Base-by-base conservation (phyloP, 37 sponge, comb jelly and placozoan species). In the Cladorhizidae sp. region DNA sequence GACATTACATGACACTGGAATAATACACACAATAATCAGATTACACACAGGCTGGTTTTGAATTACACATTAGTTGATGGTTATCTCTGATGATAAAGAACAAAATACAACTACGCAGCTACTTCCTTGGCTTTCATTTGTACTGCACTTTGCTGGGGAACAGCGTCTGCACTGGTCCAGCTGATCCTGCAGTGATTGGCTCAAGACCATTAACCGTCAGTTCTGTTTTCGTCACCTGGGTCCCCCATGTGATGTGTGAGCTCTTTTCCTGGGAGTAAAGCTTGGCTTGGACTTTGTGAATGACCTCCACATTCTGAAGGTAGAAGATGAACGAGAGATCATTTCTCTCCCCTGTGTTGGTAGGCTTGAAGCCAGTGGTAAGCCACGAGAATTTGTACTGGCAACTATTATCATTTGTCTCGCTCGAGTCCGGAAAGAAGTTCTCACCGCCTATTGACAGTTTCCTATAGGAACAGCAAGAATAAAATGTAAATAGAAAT, bases 241-340 rank as follows among this genome's bases (percentile, higher is more conserved):
- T 85, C 23, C 91, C 91, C 91, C 91, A 90, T 1, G 70, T 78
- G 54, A 84, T 14, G 57, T 90, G 86, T 15, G 79, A 67, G 18
- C 38, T 15, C 17, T 65, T 73, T 22, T 39, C 43, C 31, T 57
- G 64, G 23, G 69, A 25, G 38, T 90, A 90, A 64, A 90, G 85
- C 65, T 90, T 90, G 12, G 73, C 83, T 29, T 82, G 83, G 31
- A 74, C 43, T 42, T 14, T 64, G 9, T 43, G 38, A 26, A 52
- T 65, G 1, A 82, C 36, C 25, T 82, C 74, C 1, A 54, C 67
- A 41, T 61, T 61, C 7, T 81, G 78, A 59, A 88, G 75, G 38
- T 54, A 12, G 64, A 88, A 78, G 55, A 14, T 9, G 33, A 85
- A 33, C 22, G 32, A 50, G 12, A 89, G 61, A n/a, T 79, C 74